Conservation (phyloP, 2,797 vertebrate species). For the Zenarchopterus dispar region DNA sequence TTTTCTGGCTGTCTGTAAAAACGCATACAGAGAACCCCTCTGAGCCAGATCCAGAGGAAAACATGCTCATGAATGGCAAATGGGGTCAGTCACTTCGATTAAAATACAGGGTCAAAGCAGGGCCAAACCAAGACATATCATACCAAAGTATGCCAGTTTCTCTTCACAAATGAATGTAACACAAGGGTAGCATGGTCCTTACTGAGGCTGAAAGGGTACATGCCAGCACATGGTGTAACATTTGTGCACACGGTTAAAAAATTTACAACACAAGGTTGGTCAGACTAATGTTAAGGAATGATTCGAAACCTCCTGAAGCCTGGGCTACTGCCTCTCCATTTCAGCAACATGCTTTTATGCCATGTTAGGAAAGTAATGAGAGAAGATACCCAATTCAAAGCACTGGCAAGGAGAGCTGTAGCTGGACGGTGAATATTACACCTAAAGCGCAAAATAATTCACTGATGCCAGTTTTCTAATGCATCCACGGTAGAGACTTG, state of each 20-base stretch:
- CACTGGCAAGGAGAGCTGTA: background rate
- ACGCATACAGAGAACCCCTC: constrained; percentile 33
- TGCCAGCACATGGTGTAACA: constrained; percentile 9
- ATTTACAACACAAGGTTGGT: constrained; percentile 8
- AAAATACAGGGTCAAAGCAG: constrained; percentile 22
- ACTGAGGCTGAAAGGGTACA: constrained; percentile 6
- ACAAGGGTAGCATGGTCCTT: background rate
- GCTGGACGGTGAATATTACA: background rate
- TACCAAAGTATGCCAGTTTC: constrained; percentile 3
- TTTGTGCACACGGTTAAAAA: constrained; percentile 10
- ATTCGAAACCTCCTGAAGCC: constrained; percentile 35
- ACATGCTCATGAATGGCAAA: constrained; percentile 17
- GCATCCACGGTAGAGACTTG: background rate
- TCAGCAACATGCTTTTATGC: constrained; percentile 27
- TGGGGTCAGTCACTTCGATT: constrained; percentile 21
- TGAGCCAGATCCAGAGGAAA: constrained; percentile 25
- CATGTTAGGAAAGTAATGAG: constrained; percentile 29
- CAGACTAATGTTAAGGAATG: constrained; percentile 11
- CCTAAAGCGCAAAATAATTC: constrained; percentile 6
- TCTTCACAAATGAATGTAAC: constrained; percentile 14
- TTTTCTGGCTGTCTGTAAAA: constrained; percentile 20
- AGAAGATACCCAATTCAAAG: constrained; percentile 21
- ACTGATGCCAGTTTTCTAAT: background rate
- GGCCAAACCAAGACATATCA: constrained; percentile 12
- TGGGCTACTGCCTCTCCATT: constrained; percentile 21